phyloP scores from a whole-genome alignment of 1,140 invertebrate genomes.

The Cherax quadricarinatus region DNA sequence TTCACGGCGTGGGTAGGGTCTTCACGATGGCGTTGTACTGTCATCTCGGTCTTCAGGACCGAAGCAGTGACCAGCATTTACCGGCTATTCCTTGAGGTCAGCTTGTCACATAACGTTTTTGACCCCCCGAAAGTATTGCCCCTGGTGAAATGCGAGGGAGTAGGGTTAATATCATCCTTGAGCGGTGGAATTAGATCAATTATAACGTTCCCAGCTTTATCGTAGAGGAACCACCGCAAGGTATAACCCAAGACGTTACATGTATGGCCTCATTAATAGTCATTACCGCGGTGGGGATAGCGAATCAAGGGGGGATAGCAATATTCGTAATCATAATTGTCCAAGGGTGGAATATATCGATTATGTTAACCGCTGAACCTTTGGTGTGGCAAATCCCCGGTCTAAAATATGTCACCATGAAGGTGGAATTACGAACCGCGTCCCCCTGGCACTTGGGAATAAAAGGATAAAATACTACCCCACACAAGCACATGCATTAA shows the following conservation, averaged over 20 bases:
- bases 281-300: constrained; percentile 18
- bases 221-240: background rate
- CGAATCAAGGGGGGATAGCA: background rate
- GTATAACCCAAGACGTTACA: constrained; percentile 4
- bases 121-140: background rate
- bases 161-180: background rate
- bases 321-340: background rate
- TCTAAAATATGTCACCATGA: background rate
- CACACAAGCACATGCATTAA: background rate
- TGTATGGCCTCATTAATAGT: constrained; percentile 24
- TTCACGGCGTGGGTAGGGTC: background rate
- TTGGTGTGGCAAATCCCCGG: background rate
- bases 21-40: background rate
- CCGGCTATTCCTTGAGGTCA: background rate
- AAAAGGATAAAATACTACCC: background rate
- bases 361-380: background rate
- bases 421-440: background rate
- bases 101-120: background rate
- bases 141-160: background rate
- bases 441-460: background rate
- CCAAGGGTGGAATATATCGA: constrained; percentile 13
- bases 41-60: background rate
- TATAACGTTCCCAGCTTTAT: background rate
- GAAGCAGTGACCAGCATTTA: background rate
- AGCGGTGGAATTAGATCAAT: background rate